Evolutionary conservation across 2,888 invertebrate species (phyloP), one percentile per base, ranked within the genome.

Genomic region (Rapana venosa): DNA sequence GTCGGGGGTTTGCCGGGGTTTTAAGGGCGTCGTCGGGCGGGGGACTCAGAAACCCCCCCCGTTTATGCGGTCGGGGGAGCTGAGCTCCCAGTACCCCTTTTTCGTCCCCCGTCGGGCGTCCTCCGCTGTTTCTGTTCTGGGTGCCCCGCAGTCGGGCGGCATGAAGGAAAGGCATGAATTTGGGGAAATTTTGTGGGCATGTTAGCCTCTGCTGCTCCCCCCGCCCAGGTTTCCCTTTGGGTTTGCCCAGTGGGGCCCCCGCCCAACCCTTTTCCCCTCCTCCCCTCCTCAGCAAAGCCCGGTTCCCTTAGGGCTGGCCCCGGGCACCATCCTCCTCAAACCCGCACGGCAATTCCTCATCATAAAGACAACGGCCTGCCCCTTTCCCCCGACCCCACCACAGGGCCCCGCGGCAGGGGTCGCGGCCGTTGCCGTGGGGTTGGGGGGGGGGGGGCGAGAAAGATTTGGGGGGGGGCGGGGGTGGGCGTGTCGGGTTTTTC

Each of bases 321-420:
- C 92, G 20, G 86, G 89, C 30, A 91, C 89, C 83, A 89, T 90
- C 17, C 77, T 93, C 8, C 89, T 91, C 26, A n/a, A 91, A 92
- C 83, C 93, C 93, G 85, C 93, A 93, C 87, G 94, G 89, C 94
- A 95, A 88, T 92, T 94, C 0, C 93, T 94, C 91, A 92, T 94
- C 88, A 91, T 94, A 35, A 94, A 90, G 94, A 94, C 84, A 94
- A 94, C 90, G 95, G 95, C 15, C 91, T 94, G 30, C 94, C 94
- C 20, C 87, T 93, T 6, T 61, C 86, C 58, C 74, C 87, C 35
- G 85, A 74, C 77, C 84, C 87, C 32, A 70, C 90, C 74, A 81
- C 85, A 13, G 89, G 85, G 30, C 58, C 58, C n/a, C n/a, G 20
- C n/a, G 20, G 47, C 30, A 0, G 47, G 22, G 35, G 35, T 22